phyloP scores from a whole-genome alignment of 2,113 vertebrate species.

The Rhizomys pruinosus region DNA sequence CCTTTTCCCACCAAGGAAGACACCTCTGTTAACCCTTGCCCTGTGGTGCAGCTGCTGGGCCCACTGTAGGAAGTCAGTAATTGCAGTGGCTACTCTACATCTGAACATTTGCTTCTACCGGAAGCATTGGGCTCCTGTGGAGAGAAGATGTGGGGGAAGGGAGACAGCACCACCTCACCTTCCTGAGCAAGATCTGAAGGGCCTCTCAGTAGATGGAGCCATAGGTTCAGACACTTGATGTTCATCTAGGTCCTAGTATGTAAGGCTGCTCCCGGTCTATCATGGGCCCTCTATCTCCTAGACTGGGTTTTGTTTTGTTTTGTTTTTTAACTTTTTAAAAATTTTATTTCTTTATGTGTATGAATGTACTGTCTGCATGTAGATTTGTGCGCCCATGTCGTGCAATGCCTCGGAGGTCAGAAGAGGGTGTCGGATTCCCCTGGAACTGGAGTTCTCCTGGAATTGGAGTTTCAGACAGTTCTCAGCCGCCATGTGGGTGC shows the following conservation, averaged over 20 bases:
- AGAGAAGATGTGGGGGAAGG: neutral
- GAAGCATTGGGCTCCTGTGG: neutral
- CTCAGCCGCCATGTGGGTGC: too few species aligned
- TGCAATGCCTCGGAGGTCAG: too few species aligned
- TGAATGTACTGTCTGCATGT: too few species aligned
- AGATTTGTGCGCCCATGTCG: too few species aligned
- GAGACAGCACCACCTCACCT: neutral
- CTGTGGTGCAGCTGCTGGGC: constrained; percentile 8
- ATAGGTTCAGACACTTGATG: neutral
- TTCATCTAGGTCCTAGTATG: neutral
- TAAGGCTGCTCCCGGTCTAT: neutral
- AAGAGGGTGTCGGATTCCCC: too few species aligned
- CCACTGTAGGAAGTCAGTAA: neutral
- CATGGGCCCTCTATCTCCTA: neutral
- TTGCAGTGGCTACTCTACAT: neutral
- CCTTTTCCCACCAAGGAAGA: constrained; percentile 31
- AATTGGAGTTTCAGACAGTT: too few species aligned
- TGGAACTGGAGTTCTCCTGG: too few species aligned
- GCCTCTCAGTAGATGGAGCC: neutral
- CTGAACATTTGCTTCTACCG: constrained; percentile 53
- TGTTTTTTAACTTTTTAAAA: too few species aligned
- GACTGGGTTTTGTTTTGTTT: neutral
- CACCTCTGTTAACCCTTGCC: neutral
- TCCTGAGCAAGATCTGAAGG: neutral
- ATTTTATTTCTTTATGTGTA: too few species aligned